Percentiles rank a stretch among this genome's conserved stretches.
Evolutionary conservation across 1,140 invertebrate species (phyloP).

Genomic region (Drosophila sturtevanti): DNA sequence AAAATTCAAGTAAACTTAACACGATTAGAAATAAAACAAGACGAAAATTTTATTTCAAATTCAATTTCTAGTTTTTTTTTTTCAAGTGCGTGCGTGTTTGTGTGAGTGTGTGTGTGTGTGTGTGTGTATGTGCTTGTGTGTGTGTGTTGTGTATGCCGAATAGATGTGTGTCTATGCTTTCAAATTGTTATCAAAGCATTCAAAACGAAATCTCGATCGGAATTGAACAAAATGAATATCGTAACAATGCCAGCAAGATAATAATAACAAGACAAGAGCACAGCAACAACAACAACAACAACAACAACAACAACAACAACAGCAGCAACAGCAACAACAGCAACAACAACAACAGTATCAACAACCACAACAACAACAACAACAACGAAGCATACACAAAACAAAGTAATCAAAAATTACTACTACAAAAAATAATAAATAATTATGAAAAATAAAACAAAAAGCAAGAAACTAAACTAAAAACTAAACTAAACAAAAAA

Average conservation of each 20-base stretch:
- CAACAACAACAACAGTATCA: slow-evolving; percentile 10
- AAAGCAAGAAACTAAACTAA: too few relatives aligned
- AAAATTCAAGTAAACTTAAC: not conserved
- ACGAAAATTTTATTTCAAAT: slow-evolving; percentile 20
- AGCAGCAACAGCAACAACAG: slow-evolving; percentile 9
- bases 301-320: not conserved
- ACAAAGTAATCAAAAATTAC: not conserved
- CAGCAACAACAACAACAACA: slow-evolving; percentile 8
- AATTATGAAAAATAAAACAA: not conserved
- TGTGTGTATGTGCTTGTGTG: not conserved
- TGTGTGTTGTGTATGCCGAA: slow-evolving; percentile 12
- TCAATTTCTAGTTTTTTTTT: slow-evolving; percentile 49
- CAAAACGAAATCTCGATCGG: slow-evolving; percentile 14
- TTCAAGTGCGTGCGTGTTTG: slow-evolving; percentile 63
- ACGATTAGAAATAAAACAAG: slow-evolving; percentile 20
- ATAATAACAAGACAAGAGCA: not conserved
- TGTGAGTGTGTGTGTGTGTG: slow-evolving; percentile 23
- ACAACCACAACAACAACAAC: slow-evolving; percentile 19
- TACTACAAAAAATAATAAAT: not conserved
- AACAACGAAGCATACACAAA: slow-evolving; percentile 7
- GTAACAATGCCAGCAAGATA: slow-evolving; percentile 1
- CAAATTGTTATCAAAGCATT: slow-evolving; percentile 20
- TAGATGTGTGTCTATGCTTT: slow-evolving; percentile 18
- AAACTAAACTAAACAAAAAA: not conserved
- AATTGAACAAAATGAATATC: slow-evolving; percentile 11